Evolutionary conservation across 2,797 vertebrate genomes (phyloP), one percentile per base, ranked within the genome.

Genomic region (Trachops cirrhosus): DNA sequence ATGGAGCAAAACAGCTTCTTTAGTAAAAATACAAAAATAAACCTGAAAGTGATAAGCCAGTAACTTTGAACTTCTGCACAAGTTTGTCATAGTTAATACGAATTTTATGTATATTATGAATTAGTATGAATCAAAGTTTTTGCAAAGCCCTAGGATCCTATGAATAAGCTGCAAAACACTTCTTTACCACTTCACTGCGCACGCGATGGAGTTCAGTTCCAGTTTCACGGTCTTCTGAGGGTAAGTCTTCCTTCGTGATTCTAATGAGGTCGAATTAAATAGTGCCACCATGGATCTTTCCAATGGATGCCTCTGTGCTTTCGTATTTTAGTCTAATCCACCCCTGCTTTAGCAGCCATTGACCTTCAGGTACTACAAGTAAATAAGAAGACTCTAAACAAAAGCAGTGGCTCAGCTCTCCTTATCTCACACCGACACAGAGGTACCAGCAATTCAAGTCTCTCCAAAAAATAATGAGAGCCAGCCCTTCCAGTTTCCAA

Each of bases 401-500:
- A 95, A 97, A 89, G 77, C 95, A 93, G 78, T 71, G 34, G 34
- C 78, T 91, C 91, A 79, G 88, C 67, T 96, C 93, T 54, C 78
- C 64, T 88, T 97, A 91, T 95, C 94, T 32, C 39, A 3, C 64
- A 85, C 83, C 19, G 83, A 97, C 91, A 86, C 95, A 85, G 95
- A 39, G 37, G 87, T 4, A n/a, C 77, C 96, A 97, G 94, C 96
- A 97, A 96, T 9, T 0, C 93, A 82, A 96, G 91, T 95, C 92
- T 92, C 90, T 70, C 86, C 83, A 57, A 90, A 37, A 1, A 96
- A 97, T 96, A 96, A 97, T 77, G 89, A 91, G 86, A 75, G 64
- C 75, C 75, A 95, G 83, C 77, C 68, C 87, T 84, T 92, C 80
- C 86, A 91, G 98, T 97, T 92, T 97, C 94, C 97, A 97, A 94